Conservation (phyloP, 2,113 vertebrate species). For the Todiramphus chloris region DNA sequence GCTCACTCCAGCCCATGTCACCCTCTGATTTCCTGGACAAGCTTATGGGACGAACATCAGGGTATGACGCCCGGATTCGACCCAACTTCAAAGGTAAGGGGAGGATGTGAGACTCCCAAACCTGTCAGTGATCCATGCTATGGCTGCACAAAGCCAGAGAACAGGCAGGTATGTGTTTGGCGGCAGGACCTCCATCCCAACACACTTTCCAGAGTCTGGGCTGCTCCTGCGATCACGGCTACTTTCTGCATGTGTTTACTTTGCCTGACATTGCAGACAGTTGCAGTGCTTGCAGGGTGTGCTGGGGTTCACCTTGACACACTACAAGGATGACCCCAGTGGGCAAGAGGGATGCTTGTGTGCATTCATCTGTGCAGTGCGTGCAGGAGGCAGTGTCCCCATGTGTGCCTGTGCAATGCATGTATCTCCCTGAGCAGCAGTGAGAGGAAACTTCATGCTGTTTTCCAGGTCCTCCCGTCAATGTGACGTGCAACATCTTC, state of each 20-base stretch:
- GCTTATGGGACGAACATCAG: slow-evolving; percentile 92
- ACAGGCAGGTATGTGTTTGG: background rate
- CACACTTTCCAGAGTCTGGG: fast-evolving
- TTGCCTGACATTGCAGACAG: fast-evolving
- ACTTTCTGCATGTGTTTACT: fast-evolving
- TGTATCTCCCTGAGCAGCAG: fast-evolving
- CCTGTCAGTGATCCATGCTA: fast-evolving
- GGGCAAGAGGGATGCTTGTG: background rate
- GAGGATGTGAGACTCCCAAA: background rate
- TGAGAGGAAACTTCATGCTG: background rate
- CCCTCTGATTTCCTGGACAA: slow-evolving; percentile 97
- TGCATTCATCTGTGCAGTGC: fast-evolving
- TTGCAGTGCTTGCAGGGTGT: background rate
- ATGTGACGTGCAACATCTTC: slow-evolving; percentile 98
- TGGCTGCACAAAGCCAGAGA: background rate
- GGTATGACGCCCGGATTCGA: slow-evolving; percentile 92
- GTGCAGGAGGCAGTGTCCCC: fast-evolving
- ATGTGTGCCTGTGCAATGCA: fast-evolving
- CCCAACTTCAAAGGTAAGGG: slow-evolving; percentile 95
- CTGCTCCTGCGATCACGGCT: background rate
- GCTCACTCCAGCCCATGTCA: slow-evolving; percentile 79
- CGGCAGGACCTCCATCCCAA: background rate
- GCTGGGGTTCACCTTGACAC: background rate
- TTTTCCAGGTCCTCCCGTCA: slow-evolving; percentile 87
- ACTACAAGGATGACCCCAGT: fast-evolving